phyloP scores from a whole-genome alignment of 2,888 invertebrate genomes.

The Sylvicola cinctus region DNA sequence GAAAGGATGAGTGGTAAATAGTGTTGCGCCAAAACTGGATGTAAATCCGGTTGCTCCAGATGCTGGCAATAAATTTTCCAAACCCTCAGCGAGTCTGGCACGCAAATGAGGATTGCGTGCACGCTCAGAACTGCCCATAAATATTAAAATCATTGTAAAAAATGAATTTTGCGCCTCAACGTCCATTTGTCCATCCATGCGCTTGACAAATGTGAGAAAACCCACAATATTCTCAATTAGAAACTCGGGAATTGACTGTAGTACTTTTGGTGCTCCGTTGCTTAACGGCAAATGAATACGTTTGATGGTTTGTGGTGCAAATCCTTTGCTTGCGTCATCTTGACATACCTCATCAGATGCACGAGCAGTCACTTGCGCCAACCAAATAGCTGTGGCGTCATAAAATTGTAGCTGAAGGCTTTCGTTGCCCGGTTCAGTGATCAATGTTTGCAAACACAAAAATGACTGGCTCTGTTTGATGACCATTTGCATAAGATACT shows the following conservation, averaged over 20 bases:
- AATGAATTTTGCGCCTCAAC: constrained; percentile 42
- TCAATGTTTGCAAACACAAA: constrained; percentile 48
- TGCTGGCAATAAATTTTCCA: constrained; percentile 68
- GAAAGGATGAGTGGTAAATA: constrained; percentile 61
- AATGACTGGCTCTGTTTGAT: constrained; percentile 42
- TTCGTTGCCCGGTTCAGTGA: constrained; percentile 54
- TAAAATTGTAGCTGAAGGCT: constrained; percentile 52
- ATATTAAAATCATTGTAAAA: constrained; percentile 58
- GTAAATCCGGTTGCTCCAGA: constrained; percentile 30
- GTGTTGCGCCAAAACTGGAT: constrained; percentile 37
- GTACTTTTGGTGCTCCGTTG: constrained; percentile 39
- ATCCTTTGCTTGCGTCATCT: constrained; percentile 20
- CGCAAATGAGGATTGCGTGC: constrained; percentile 84
- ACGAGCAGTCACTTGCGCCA: constrained; percentile 58
- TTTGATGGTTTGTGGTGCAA: constrained; percentile 36
- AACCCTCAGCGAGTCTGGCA: constrained; percentile 71
- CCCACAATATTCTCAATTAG: constrained; percentile 73
- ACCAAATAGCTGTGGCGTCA: constrained; percentile 65
- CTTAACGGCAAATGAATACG: constrained; percentile 41
- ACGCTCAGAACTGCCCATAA: constrained; percentile 68
- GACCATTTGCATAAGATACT: constrained; percentile 40
- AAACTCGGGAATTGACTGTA: constrained; percentile 69
- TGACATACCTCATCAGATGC: constrained; percentile 16
- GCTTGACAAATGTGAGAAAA: constrained; percentile 53
- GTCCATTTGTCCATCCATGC: constrained; percentile 36